These are phyloP conservation scores for Macaca mulatta DNA, from an alignment of 2,113 vertebrate species.

Conservation along the genomic window DNA sequence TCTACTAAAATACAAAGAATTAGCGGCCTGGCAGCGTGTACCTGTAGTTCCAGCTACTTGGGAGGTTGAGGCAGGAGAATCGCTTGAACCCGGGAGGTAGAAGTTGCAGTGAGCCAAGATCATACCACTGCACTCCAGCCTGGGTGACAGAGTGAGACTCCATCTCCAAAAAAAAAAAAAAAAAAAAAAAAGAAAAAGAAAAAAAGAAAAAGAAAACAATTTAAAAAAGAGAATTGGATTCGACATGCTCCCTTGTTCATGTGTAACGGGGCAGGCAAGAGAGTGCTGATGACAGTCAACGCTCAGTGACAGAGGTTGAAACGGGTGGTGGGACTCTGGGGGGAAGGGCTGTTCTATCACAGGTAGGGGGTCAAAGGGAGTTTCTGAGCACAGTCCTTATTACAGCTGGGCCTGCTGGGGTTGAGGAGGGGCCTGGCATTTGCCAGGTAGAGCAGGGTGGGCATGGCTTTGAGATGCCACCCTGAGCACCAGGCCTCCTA, in stretches of 20 bases:
- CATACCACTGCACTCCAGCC: no score
- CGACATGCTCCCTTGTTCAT: not conserved
- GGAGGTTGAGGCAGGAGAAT: no score
- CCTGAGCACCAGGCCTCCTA: not conserved
- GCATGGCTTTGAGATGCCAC: not conserved
- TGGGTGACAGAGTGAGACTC: no score
- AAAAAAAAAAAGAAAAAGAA: no score
- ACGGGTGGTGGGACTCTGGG: fast-evolving
- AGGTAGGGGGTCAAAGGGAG: not conserved
- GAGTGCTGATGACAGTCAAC: not conserved
- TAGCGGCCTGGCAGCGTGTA: no score
- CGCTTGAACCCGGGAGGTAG: no score
- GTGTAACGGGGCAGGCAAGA: not conserved
- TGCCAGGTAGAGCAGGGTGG: not conserved
- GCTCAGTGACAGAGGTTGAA: not conserved
- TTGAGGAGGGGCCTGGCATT: not conserved
- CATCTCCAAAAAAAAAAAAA: no score
- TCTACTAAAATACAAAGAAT: no score
- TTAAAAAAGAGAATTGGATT: not conserved
- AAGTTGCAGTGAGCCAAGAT: no score
- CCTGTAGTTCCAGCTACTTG: no score
- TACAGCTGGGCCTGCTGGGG: not conserved
- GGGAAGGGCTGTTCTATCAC: not conserved
- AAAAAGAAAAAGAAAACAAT: no score
- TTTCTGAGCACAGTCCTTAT: not conserved